A percentile compares a stretch with the other conserved stretches of the same genome.
These are phyloP conservation scores for Pachyramphus minor DNA, from an alignment of 2,113 vertebrate genomes.

Conservation along the genomic window DNA sequence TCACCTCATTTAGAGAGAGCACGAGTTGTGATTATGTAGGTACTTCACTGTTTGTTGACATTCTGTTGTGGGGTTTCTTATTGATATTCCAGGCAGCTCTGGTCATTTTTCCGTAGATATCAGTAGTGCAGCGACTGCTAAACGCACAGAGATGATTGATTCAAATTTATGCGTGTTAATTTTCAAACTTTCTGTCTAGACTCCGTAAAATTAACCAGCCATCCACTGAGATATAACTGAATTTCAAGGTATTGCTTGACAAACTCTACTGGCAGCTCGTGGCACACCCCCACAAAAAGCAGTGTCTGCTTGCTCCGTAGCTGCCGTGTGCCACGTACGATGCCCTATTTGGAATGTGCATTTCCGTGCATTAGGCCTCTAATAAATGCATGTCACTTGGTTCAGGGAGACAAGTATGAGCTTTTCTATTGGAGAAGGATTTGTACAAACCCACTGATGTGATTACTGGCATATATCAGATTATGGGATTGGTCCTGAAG, in stretches of 20 bases:
- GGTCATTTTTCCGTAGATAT: slow-evolving; percentile 55
- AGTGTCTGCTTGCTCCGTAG: not conserved
- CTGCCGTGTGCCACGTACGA: not conserved
- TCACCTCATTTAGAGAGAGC: not conserved
- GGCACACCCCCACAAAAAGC: not conserved
- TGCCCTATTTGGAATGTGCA: not conserved
- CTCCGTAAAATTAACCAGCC: slow-evolving; percentile 37
- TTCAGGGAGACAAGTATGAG: not conserved
- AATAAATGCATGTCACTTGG: not conserved
- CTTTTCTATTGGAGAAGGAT: not conserved
- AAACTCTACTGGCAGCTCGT: not conserved
- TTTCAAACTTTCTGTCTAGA: slow-evolving; percentile 41
- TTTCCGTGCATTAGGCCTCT: not conserved
- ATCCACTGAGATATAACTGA: not conserved
- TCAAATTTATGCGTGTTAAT: slow-evolving; percentile 65
- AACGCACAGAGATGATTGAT: slow-evolving; percentile 50
- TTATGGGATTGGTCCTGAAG: not conserved
- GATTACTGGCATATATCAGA: not conserved
- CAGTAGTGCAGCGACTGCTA: slow-evolving; percentile 43
- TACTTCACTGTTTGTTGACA: slow-evolving; percentile 31
- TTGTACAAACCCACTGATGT: not conserved
- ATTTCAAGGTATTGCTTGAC: slow-evolving; percentile 28
- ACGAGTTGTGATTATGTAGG: slow-evolving; percentile 4
- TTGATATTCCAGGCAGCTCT: slow-evolving; percentile 39
- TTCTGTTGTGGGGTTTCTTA: slow-evolving; percentile 5